Base-by-base conservation (phyloP, 2,113 vertebrate genomes). In the Clarias batrachus region DNA sequence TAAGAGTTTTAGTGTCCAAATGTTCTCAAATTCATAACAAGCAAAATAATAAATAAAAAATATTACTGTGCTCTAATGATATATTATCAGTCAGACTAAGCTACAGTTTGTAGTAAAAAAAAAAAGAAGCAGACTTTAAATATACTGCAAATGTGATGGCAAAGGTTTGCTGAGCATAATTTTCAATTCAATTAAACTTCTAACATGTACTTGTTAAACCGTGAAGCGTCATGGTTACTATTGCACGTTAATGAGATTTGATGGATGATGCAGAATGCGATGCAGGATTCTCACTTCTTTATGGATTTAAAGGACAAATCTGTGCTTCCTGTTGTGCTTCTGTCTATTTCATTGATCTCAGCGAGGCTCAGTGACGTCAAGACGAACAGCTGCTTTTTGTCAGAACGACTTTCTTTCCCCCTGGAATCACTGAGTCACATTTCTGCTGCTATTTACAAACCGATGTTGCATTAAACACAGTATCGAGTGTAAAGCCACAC, bases 361-460 rank as follows among this genome's bases (percentile, higher is more conserved):
- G 27, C 3, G 82, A 74, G 82, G 77, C 85, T 63, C 60, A 57
- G 59, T 60, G 85, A 77, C 63, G 77, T 86, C 76, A 66, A 23
- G 21, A 16, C 0, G n/a, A 85, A 37, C 76, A 79, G 41, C 60
- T 66, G 82, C 56, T 59, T 14, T 76, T 62, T 77, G 23, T 85
- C 82, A 59, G 27, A 41, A 25, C 33, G 27, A 27, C 78, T 12
- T 30, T 65, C 33, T 30, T 14, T 79, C 21, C 1, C 9, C 14
- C 14, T 13, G 68, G 82, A 73, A 33, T 59, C 81, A 19, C 76
- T 23, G 30, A 52, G 21, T 80, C 56, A 59, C 33, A 41, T 82
- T 84, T 60, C 23, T 77, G 37, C 33, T 48, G 80, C 85, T 27
- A 30, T 85, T 30, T 57, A n/a, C 33, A 16, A 74, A 33, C 21